phyloP scores from a whole-genome alignment of 2,113 vertebrate genomes.

The Etheostoma spectabile region DNA sequence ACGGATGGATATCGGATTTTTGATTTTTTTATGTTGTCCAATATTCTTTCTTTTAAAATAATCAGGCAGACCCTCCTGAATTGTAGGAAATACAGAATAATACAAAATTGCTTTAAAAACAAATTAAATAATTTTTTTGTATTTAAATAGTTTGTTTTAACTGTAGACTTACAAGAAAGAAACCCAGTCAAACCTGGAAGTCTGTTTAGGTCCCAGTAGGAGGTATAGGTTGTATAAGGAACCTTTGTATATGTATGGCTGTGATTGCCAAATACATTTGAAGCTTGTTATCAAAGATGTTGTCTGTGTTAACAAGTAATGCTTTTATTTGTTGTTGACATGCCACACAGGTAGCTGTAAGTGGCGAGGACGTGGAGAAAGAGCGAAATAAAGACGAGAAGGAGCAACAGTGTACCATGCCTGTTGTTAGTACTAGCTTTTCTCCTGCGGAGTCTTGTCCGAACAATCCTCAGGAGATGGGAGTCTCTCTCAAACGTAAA shows the following conservation, averaged over 20 bases:
- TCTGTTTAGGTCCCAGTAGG: not conserved
- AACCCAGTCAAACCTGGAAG: not conserved
- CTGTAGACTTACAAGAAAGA: not conserved
- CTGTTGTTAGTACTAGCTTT: conserved; percentile 49
- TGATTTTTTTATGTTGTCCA: not conserved
- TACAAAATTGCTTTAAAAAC: not conserved
- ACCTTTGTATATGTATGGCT: not conserved
- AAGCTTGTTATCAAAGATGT: not conserved
- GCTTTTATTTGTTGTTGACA: not conserved
- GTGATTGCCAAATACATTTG: not conserved
- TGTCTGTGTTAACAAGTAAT: not conserved
- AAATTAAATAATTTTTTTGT: not conserved
- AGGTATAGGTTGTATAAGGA: not conserved
- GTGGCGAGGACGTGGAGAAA: conserved; percentile 43
- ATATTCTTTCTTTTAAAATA: not conserved
- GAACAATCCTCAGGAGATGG: conserved; percentile 40
- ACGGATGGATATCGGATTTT: not conserved
- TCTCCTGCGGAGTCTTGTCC: conserved; percentile 37
- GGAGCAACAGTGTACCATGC: conserved; percentile 13
- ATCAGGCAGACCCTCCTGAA: not conserved
- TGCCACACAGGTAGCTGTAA: conserved; percentile 44
- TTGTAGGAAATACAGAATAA: not conserved
- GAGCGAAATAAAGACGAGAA: conserved; percentile 50
- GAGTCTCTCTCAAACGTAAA: conserved; percentile 51
- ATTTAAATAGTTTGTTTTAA: not conserved